A percentile compares a stretch with the other conserved stretches of the same genome.
Evolutionary conservation across 2,888 invertebrate species (phyloP).

Genomic region (Acrobeloides nanus): DNA sequence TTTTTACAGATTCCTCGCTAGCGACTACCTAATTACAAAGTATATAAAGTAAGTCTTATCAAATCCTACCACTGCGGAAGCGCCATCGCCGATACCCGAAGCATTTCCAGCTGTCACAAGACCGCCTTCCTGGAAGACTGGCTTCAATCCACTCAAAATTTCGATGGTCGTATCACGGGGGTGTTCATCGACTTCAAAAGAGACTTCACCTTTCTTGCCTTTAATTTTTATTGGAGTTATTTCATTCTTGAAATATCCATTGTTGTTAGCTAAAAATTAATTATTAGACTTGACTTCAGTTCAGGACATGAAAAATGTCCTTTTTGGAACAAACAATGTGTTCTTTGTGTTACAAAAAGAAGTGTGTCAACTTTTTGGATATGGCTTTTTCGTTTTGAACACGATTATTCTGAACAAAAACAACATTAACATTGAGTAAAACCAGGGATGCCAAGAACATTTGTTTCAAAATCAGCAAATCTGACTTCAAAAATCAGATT

Average conservation of each 20-base stretch:
- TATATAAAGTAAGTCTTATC: too few species aligned
- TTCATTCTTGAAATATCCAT: conserved; percentile 81
- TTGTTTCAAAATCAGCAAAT: neutral
- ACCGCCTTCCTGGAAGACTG: conserved; percentile 51
- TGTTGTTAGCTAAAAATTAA: conserved; percentile 64
- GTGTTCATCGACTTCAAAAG: conserved; percentile 80
- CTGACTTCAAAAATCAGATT: too few species aligned
- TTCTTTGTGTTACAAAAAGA: too few species aligned
- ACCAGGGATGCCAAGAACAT: neutral
- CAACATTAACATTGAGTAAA: too few species aligned
- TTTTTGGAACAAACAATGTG: too few species aligned
- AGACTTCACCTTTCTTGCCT: conserved; percentile 65
- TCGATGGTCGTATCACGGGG: conserved; percentile 78
- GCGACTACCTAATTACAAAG: conserved; percentile 67
- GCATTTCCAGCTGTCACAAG: conserved; percentile 51
- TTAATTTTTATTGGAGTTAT: conserved; percentile 76
- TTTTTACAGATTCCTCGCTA: conserved; percentile 77
- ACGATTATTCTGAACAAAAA: too few species aligned
- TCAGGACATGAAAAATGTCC: too few species aligned
- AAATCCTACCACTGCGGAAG: neutral
- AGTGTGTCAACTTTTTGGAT: too few species aligned
- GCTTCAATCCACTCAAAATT: conserved; percentile 71
- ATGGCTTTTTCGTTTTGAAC: too few species aligned
- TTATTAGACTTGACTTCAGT: too few species aligned
- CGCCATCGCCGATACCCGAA: conserved; percentile 33